These are phyloP conservation scores for Acomys russatus DNA, from an alignment of 2,797 vertebrate species.

Conservation along the genomic window DNA sequence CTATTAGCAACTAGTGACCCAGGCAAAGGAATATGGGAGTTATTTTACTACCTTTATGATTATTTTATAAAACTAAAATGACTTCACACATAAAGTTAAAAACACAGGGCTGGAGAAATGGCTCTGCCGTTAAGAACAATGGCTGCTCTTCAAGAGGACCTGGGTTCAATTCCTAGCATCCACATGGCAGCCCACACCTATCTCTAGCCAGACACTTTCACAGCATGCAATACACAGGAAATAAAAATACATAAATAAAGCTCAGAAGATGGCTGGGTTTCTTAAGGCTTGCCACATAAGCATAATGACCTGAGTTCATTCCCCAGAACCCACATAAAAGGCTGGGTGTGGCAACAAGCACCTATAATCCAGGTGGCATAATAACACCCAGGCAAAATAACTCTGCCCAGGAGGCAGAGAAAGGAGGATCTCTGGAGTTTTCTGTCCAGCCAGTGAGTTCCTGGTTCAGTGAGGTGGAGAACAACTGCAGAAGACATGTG, in stretches of 20 bases:
- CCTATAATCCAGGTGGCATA: too few species aligned
- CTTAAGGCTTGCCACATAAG: not conserved
- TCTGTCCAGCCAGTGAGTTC: not conserved
- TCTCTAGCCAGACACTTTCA: too few species aligned
- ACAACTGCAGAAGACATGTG: too few species aligned
- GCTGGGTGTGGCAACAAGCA: too few species aligned
- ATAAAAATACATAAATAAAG: not conserved
- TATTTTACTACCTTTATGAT: constrained; percentile 12
- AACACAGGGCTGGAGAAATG: too few species aligned
- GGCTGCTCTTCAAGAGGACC: too few species aligned
- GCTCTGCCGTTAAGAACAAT: too few species aligned
- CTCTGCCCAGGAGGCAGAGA: not conserved
- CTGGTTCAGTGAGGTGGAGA: not conserved
- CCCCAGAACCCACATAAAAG: not conserved
- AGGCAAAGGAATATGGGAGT: not conserved
- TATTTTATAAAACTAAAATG: constrained; percentile 31
- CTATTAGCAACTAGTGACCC: not conserved
- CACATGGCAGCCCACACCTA: too few species aligned
- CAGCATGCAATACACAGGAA: too few species aligned
- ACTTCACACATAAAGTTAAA: not conserved
- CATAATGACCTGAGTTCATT: too few species aligned
- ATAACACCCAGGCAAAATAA: too few species aligned
- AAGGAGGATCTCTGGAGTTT: not conserved
- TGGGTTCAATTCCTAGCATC: too few species aligned
- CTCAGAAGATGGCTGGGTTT: not conserved